Evolutionary conservation across 2,113 vertebrate genomes (phyloP).

Genomic region (Coryphaenoides rupestris): DNA sequence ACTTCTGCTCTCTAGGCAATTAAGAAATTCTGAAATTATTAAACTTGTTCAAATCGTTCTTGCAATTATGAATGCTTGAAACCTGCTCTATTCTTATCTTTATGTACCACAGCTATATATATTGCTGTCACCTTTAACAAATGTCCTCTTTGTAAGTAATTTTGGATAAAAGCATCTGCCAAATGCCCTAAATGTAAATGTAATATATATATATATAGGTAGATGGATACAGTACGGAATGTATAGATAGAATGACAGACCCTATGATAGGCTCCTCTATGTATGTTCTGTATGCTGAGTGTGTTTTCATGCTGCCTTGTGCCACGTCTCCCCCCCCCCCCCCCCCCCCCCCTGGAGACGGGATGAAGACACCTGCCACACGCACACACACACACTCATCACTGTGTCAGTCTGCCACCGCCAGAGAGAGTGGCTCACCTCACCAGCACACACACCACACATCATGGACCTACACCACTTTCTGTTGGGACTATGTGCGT

Average conservation of each 20-base stretch:
- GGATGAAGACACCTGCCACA: too few species aligned
- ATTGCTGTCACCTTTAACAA: too few species aligned
- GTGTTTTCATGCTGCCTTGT: conserved; percentile 21
- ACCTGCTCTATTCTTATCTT: too few species aligned
- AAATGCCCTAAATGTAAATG: too few species aligned
- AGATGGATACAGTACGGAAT: background rate
- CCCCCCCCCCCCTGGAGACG: conserved; percentile 55
- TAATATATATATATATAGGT: background rate
- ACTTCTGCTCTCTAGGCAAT: too few species aligned
- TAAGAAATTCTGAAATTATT: too few species aligned
- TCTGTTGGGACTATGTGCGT: conserved; percentile 48
- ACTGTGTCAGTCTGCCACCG: background rate
- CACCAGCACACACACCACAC: background rate
- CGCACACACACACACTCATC: too few species aligned
- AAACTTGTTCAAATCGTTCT: too few species aligned
- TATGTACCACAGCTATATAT: too few species aligned
- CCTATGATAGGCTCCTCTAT: background rate
- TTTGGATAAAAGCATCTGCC: too few species aligned
- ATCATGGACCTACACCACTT: conserved; percentile 52
- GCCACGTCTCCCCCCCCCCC: conserved; percentile 13
- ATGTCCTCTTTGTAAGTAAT: too few species aligned
- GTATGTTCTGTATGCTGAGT: conserved; percentile 3
- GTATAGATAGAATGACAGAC: background rate
- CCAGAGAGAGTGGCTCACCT: conserved; percentile 37
- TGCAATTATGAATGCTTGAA: too few species aligned